These are phyloP conservation scores for Drosophila sordidapex DNA, from an alignment of 2,888 invertebrate genomes.

Conservation along the genomic window DNA sequence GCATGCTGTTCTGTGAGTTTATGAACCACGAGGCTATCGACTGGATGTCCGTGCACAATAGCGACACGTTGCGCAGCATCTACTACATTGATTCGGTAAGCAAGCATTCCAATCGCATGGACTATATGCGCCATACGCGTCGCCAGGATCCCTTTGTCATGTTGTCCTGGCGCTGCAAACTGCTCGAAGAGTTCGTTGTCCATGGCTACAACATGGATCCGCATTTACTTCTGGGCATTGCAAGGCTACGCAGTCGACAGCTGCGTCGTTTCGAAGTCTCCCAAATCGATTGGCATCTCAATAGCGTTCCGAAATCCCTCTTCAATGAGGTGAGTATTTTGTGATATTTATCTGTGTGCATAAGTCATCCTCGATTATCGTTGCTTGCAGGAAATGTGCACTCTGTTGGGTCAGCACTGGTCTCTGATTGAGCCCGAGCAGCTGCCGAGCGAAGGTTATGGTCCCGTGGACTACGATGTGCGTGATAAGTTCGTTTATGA, in stretches of 20 bases:
- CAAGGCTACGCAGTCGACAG: constrained; percentile 82
- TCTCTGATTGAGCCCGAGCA: constrained; percentile 76
- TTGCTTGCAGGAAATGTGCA: constrained; percentile 81
- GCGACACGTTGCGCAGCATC: constrained; percentile 83
- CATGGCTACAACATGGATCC: constrained; percentile 85
- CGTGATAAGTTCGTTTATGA: constrained; percentile 84
- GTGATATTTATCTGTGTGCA: not conserved
- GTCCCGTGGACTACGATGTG: constrained; percentile 81
- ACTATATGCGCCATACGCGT: constrained; percentile 31
- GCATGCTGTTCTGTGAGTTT: constrained; percentile 90
- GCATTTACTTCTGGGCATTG: constrained; percentile 84
- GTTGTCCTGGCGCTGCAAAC: constrained; percentile 87
- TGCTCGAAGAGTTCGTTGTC: constrained; percentile 86
- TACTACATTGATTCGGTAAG: constrained; percentile 84
- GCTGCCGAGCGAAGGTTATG: constrained; percentile 80
- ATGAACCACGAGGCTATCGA: constrained; percentile 84
- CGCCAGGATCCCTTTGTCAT: constrained; percentile 87
- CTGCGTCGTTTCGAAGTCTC: constrained; percentile 84
- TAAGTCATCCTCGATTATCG: not conserved
- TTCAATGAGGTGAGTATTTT: constrained; percentile 74
- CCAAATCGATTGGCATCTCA: constrained; percentile 79
- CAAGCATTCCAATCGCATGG: constrained; percentile 75
- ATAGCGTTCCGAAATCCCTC: constrained; percentile 55
- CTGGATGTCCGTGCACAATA: constrained; percentile 83
- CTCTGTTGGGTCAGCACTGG: constrained; percentile 83